Evolutionary conservation across 2,888 invertebrate species (phyloP).

Genomic region (Ormyrus thymus): DNA sequence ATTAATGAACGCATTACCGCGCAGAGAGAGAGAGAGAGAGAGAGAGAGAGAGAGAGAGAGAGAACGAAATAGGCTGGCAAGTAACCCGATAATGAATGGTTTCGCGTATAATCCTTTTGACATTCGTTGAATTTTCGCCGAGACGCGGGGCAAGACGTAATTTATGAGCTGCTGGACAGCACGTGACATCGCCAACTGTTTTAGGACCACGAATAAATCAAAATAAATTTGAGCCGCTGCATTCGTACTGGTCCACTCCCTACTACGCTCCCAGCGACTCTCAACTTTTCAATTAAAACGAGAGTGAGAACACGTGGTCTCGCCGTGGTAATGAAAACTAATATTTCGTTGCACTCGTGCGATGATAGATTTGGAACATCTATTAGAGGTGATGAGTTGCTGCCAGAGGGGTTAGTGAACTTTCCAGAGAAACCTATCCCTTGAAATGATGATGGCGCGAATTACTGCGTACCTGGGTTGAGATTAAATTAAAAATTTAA

Average conservation of each 20-base stretch:
- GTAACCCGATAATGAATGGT: constrained; percentile 44
- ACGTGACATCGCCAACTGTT: constrained; percentile 50
- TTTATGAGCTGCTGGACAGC: constrained; percentile 47
- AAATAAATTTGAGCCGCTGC: constrained; percentile 40
- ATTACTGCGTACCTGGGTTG: too few species aligned
- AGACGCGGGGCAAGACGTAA: constrained; percentile 29
- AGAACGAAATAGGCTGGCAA: neutral
- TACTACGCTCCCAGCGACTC: neutral
- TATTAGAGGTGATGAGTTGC: too few species aligned
- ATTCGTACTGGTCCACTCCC: neutral
- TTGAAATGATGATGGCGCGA: too few species aligned
- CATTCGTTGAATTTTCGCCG: constrained; percentile 49
- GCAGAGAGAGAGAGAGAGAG: constrained; percentile 3
- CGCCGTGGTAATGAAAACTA: constrained; percentile 12
- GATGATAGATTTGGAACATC: neutral
- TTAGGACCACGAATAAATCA: constrained; percentile 51
- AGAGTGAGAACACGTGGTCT: too few species aligned
- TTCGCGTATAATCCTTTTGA: constrained; percentile 51
- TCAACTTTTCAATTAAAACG: constrained; percentile 43
- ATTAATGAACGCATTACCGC: constrained; percentile 15
- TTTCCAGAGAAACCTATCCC: too few species aligned
- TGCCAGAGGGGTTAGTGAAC: too few species aligned
- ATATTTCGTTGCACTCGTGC: constrained; percentile 1
- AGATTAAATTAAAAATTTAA: too few species aligned
- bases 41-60: constrained; percentile 3